These are phyloP conservation scores for Benthosema pterotum DNA, from an alignment of 2,797 vertebrate species.

Conservation along the genomic window DNA sequence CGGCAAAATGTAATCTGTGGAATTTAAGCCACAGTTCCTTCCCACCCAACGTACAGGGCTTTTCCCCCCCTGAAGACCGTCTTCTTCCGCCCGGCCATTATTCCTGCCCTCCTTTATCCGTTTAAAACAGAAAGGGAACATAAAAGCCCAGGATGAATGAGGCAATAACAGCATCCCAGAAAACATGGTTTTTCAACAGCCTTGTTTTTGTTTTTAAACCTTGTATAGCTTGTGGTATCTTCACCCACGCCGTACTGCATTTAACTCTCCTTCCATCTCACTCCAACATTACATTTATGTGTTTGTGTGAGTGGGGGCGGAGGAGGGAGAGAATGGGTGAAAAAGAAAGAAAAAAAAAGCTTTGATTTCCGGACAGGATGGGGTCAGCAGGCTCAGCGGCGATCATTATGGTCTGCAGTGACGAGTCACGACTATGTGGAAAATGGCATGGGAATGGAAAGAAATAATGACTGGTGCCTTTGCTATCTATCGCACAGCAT, in stretches of 20 bases:
- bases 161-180: conserved; percentile 1
- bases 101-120: conserved; percentile 28
- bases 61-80: conserved; percentile 7
- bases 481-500: not conserved
- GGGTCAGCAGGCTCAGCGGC: conserved; percentile 18
- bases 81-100: conserved; percentile 14
- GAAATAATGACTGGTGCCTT: not conserved
- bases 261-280: conserved; percentile 32
- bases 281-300: not conserved
- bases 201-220: conserved; percentile 22
- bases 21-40: conserved; percentile 55
- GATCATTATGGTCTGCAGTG: conserved; percentile 15
- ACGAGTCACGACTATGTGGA: conserved; percentile 2
- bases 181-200: conserved; percentile 20
- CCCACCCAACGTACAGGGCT: conserved; percentile 14
- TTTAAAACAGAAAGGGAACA: conserved; percentile 32
- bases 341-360: not conserved
- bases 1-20: conserved; percentile 57
- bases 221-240: too few relatives aligned
- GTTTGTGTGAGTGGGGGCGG: conserved; percentile 9
- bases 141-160: conserved; percentile 15
- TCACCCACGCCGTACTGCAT: conserved; percentile 1
- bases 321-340: not conserved
- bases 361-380: conserved; percentile 7
- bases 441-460: not conserved